Percentiles rank a stretch among this genome's conserved stretches.
Evolutionary conservation across 92 coral and sea anemone genomes (phyloP).

Genomic region (Epizoanthus stellaris): DNA sequence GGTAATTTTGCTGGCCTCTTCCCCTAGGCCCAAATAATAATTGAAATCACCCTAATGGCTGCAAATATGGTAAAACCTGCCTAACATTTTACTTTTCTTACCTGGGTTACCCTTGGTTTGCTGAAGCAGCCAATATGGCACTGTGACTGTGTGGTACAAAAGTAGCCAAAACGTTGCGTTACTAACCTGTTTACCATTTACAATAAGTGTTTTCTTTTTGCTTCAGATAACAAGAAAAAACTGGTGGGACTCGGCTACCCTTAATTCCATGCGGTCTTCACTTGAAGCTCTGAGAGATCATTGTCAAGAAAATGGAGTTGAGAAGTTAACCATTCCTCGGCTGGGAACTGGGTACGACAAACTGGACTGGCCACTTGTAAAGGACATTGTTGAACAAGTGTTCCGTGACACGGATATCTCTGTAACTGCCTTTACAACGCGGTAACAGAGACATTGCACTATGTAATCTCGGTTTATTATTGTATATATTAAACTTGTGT

Average conservation of each 20-base stretch:
- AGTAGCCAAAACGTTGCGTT: too few relatives aligned
- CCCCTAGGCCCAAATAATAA: too few relatives aligned
- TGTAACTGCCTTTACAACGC: constrained; percentile 81
- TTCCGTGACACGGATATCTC: constrained; percentile 74
- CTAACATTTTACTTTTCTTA: too few relatives aligned
- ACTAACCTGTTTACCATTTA: too few relatives aligned
- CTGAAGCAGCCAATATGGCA: too few relatives aligned
- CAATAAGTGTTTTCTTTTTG: neutral
- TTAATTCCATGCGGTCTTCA: constrained; percentile 64
- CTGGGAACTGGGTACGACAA: constrained; percentile 90
- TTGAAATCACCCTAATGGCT: too few relatives aligned
- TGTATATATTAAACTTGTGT: neutral
- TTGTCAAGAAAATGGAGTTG: constrained; percentile 64
- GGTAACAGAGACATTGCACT: constrained; percentile 45
- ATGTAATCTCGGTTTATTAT: neutral
- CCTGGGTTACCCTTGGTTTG: too few relatives aligned
- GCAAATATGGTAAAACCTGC: too few relatives aligned
- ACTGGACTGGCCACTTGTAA: constrained; percentile 77
- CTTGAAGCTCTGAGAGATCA: constrained; percentile 72
- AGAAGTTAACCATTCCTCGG: constrained; percentile 79
- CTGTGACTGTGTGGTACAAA: too few relatives aligned
- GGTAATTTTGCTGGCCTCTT: too few relatives aligned
- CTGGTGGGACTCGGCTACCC: constrained; percentile 92
- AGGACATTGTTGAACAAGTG: constrained; percentile 68
- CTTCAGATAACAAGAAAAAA: constrained; percentile 75